Evolutionary conservation across 2,797 vertebrate species (phyloP), one percentile per base, ranked within the genome.

Genomic region (Limnodromus scolopaceus): DNA sequence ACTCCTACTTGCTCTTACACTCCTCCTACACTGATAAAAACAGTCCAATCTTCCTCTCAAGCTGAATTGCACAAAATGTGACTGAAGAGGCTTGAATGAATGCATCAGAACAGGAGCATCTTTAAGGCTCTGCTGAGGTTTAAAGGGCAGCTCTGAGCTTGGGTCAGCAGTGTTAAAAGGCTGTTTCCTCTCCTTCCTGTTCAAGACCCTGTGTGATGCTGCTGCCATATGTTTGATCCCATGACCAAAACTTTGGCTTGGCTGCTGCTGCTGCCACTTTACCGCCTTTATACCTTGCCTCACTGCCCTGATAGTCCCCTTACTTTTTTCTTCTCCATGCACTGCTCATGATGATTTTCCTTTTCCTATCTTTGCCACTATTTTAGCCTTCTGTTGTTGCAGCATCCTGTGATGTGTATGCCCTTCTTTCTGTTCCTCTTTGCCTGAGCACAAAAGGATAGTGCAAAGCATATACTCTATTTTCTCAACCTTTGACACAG

Each of bases 221-320:
- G 70, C 22, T 74, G 41, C 8, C 1, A 0, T 13, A n/a, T 6
- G 10, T 30, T 34, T 2, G 1, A 19, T 9, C 10, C 32, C 4
- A 1, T 13, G 38, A 25, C 27, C 64, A 63, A 45, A 84, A 45
- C 9, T 63, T 55, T 70, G 23, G 7, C 10, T 43, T 69, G 25
- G 28, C 45, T 87, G 25, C 27, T 66, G 4, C 8, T 74, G 39
- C 54, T 45, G 12, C 32, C 1, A 3, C 18, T 16, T 80, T 55
- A 30, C 27, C 7, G 3, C 78, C 32, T 36, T 76, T n/a, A 20
- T 32, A 28, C 20, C 30, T 66, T 48, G 19, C 28, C 19, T 70
- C 23, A 6, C 14, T 65, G 41, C 13, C 81, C 41, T 39, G 5
- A 41, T 6, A 64, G 18, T 27, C 43, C 4, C 7, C 17, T 54